Conservation (phyloP, 1,140 invertebrate genomes). For the Lerema accius region DNA sequence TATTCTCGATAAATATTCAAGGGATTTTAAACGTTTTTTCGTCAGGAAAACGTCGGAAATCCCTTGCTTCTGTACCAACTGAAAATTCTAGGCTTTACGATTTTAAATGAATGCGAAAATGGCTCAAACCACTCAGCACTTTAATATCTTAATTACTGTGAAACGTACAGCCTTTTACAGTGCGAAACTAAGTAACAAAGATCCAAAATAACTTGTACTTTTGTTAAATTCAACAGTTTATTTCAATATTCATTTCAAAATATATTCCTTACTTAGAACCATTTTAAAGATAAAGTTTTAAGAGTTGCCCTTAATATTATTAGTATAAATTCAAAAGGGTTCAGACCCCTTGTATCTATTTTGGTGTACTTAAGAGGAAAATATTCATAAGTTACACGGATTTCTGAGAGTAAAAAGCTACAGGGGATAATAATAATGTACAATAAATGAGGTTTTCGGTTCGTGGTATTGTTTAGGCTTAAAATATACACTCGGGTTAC, state of each 20-base stretch:
- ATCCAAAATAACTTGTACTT: not conserved
- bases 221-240: conserved; percentile 1
- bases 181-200: conserved; percentile 4
- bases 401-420: no score
- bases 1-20: conserved; percentile 10
- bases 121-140: conserved; percentile 49
- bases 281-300: no score
- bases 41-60: conserved; percentile 36
- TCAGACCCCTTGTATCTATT: no score
- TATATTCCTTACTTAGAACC: no score
- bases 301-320: no score
- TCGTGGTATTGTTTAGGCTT: no score
- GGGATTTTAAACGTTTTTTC: conserved; percentile 13
- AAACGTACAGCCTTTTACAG: conserved; percentile 44
- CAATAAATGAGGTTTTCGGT: no score
- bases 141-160: conserved; percentile 59
- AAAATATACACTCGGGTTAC: no score
- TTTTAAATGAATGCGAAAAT: conserved; percentile 49
- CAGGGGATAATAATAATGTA: no score
- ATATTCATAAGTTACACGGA: not conserved
- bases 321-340: no score
- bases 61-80: conserved; percentile 39
- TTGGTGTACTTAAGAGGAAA: no score
- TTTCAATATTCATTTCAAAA: not conserved
- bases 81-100: conserved; percentile 51